These are phyloP conservation scores for Morone chrysops DNA, from an alignment of 2,113 vertebrate genomes.

Conservation along the genomic window DNA sequence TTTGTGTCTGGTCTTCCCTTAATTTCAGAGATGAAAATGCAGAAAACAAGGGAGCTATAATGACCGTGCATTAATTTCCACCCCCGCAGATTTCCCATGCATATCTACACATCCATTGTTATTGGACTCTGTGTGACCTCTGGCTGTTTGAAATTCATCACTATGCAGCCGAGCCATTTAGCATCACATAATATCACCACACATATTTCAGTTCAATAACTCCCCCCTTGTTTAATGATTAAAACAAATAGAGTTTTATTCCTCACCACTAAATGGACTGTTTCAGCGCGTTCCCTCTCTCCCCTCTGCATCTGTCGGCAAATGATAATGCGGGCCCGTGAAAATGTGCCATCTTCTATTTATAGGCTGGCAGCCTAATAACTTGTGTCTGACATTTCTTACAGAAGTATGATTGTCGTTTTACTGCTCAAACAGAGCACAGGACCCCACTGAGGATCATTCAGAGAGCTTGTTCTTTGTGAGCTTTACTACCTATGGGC, in stretches of 20 bases:
- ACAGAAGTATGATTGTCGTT: constrained; percentile 64
- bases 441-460: not conserved
- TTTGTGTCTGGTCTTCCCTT: constrained; percentile 19
- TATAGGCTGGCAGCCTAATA: constrained; percentile 77
- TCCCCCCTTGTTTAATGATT: constrained; percentile 74
- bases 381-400: constrained; percentile 75
- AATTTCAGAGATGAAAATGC: constrained; percentile 43
- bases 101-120: constrained; percentile 53
- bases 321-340: constrained; percentile 74
- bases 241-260: constrained; percentile 80
- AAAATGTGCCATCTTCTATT: constrained; percentile 79
- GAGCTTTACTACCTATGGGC: not conserved
- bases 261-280: constrained; percentile 67
- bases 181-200: constrained; percentile 50
- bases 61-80: constrained; percentile 45
- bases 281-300: constrained; percentile 57
- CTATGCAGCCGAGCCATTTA: constrained; percentile 54
- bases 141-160: constrained; percentile 60
- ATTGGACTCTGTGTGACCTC: constrained; percentile 73
- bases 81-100: constrained; percentile 50
- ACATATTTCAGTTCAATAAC: constrained; percentile 73
- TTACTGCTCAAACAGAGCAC: constrained; percentile 37
- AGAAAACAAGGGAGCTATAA: constrained; percentile 46
- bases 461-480: not conserved
- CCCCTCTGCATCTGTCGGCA: constrained; percentile 75